These are phyloP conservation scores for Pseudorasbora parva DNA, from an alignment of 2,113 vertebrate genomes.

Conservation along the genomic window DNA sequence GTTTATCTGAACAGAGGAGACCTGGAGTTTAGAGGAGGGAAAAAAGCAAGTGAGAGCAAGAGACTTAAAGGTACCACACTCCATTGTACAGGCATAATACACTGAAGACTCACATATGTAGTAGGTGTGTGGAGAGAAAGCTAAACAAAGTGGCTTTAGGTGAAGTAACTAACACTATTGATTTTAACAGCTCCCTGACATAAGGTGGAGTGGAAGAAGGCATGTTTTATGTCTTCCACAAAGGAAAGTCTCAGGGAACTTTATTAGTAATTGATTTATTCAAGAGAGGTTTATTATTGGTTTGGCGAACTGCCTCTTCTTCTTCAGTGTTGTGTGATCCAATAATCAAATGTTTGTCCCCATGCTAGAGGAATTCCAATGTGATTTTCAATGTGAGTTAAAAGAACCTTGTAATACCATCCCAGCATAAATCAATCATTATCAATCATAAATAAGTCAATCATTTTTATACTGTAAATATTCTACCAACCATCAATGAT, in stretches of 20 bases:
- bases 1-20: slow-evolving; percentile 3
- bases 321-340: background rate
- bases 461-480: background rate
- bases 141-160: background rate
- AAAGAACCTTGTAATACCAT: background rate
- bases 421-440: background rate
- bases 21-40: background rate
- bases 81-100: background rate
- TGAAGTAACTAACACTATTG: background rate
- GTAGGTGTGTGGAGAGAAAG: background rate
- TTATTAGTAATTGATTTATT: slow-evolving; percentile 13
- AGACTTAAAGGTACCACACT: background rate
- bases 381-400: background rate
- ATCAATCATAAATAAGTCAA: background rate
- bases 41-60: background rate
- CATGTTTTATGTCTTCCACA: background rate
- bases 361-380: background rate
- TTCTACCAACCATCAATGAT: background rate
- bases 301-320: background rate
- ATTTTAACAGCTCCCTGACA: background rate
- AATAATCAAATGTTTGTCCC: background rate
- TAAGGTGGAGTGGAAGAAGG: background rate
- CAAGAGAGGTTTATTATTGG: background rate
- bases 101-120: background rate
- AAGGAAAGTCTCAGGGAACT: background rate